Evolutionary conservation across 2,797 vertebrate genomes (phyloP), one percentile per base, ranked within the genome.

Genomic region (Capromys pilorides): DNA sequence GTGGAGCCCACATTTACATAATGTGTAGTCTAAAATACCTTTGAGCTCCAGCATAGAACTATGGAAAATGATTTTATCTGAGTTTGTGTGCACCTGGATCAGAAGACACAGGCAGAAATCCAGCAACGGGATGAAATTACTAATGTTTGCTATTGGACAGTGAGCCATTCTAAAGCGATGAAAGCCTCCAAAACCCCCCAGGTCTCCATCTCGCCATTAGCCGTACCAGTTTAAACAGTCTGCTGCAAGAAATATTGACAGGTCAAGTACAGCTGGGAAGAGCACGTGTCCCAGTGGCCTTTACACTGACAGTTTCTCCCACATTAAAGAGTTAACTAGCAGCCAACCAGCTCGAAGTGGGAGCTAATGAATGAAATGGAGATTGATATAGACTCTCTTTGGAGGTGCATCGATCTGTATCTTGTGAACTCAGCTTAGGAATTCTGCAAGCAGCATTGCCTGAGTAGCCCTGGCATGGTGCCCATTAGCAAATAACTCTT

Each of bases 281-380:
- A 97, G 95, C 77, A 93, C 96, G 94, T 97, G 97, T 98, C 98
- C 98, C 98, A 98, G 97, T 97, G 98, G 98, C 98, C 98, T 98
- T 98, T 98, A 97, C 97, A 98, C 98, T 98, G 98, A 98, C 98
- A 98, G 97, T 98, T 98, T 98, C 98, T 98, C 98, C 98, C 98
- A 98, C 98, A 98, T 98, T 98, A 98, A 98, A 98, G 98, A 98
- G 98, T 98, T 98, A 98, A 98, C 98, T 98, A 98, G 98, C 98
- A 98, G 97, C 98, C 97, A 98, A 97, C 98, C 97, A 98, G 97
- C 98, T 97, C 97, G 14, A 98, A 98, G 97, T 98, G 98, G 98
- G 98, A 98, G 98, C 98, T 99, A 98, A 99, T 98, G 98, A 99
- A 99, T 98, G 98, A 98, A 98, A 98, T 98, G 98, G 98, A 98